Conservation (phyloP, 1,140 invertebrate genomes). For the Dendroctonus valens region DNA sequence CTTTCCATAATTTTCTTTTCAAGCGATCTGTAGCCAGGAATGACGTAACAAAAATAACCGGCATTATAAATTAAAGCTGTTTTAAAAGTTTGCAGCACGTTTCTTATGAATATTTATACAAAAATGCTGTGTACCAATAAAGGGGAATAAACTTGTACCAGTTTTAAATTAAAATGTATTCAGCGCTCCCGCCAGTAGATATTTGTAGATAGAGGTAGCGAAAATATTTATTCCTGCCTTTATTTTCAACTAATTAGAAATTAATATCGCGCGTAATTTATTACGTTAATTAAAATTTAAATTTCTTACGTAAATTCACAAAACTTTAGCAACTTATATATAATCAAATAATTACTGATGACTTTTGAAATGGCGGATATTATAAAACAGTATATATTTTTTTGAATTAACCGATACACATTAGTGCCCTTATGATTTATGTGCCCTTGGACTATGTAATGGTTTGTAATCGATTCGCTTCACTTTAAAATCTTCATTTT, state of each 20-base stretch:
- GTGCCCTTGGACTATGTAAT: no score
- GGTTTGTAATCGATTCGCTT: no score
- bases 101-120: slow-evolving; percentile 35
- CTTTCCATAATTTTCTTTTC: no score
- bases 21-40: not conserved
- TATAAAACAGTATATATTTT: no score
- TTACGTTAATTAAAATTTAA: slow-evolving; percentile 1
- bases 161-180: slow-evolving; percentile 30
- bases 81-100: slow-evolving; percentile 27
- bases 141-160: slow-evolving; percentile 33
- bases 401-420: no score
- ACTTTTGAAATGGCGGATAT: no score
- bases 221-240: slow-evolving; percentile 7
- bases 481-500: no score
- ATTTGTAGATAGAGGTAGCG: slow-evolving; percentile 8
- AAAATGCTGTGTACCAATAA: slow-evolving; percentile 29
- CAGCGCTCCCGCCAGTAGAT: not conserved
- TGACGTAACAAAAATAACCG: slow-evolving; percentile 17
- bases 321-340: no score
- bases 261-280: slow-evolving; percentile 1
- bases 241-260: not conserved
- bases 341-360: no score
- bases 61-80: slow-evolving; percentile 25
- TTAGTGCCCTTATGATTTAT: no score
- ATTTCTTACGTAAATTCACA: not conserved